Base-by-base conservation (phyloP, 2,113 vertebrate species). In the Pachycephala philippinensis region DNA sequence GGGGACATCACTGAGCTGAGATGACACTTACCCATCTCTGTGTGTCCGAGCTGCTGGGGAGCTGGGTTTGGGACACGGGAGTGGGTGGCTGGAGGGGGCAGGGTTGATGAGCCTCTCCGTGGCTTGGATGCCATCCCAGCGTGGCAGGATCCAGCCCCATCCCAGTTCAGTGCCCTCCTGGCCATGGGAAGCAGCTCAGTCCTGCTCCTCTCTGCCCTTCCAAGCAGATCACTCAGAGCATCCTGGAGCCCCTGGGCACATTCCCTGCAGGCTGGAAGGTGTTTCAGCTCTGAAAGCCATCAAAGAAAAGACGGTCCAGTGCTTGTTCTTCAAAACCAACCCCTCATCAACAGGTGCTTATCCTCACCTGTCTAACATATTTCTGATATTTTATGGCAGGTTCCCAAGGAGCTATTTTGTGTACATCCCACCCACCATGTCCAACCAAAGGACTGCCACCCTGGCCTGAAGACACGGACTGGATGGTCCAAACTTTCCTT, bases 361-460 rank as follows among this genome's bases (percentile, higher is more conserved):
- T 19, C 54, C 45, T 59, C 53, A 21, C 0, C 4, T 39, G 16
- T 42, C 37, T 83, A 16, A 65, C 9, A 2, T 44, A 47, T 57
- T 75, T 37, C 42, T 90, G 47, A 2, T 31, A 23, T 45, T 72
- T 87, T 26, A 13, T 56, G 44, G 12, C 40, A 92, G 17, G 11
- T 57, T 90, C n/a, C 85, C 42, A 47, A 44, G n/a, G 22, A 66
- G 50, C 8, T 61, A 7, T 24, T 90, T 70, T 2, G 2, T 35
- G 35, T 27, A 17, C 3, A 1, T 27, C 21, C 12, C n/a, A n/a
- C 24, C 11, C 42, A 63, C n/a, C 12, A 22, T 0, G 0, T 69
- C 45, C 0, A 1, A 30, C 21, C 21, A 27, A 54, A 13, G 6
- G 15, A 21, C 30, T 74, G 33, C 35, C 33, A 69, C 30, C 44